These are phyloP conservation scores for Bibio marci DNA, from an alignment of 2,888 invertebrate genomes.

Conservation along the genomic window DNA sequence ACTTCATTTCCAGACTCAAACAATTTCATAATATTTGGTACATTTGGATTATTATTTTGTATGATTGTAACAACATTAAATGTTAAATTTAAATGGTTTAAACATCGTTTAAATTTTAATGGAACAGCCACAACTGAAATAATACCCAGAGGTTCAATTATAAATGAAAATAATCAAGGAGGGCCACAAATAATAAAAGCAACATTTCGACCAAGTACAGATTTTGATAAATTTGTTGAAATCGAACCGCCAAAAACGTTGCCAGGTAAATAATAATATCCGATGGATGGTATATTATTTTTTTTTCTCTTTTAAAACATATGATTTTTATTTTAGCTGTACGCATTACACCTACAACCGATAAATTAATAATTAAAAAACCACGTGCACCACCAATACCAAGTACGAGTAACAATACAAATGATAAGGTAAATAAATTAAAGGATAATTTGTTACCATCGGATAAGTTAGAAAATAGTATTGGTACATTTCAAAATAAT, in stretches of 20 bases:
- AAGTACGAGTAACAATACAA: not conserved
- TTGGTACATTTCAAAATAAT: no score
- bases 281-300: not conserved
- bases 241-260: slow-evolving; percentile 18
- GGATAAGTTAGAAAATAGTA: no score
- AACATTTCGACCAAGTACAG: slow-evolving; percentile 19
- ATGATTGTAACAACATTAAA: slow-evolving; percentile 22
- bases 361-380: slow-evolving; percentile 2
- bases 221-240: slow-evolving; percentile 20
- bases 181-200: slow-evolving; percentile 20
- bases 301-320: not conserved
- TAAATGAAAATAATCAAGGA: slow-evolving; percentile 6
- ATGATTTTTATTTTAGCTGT: slow-evolving; percentile 12
- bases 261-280: slow-evolving; percentile 17
- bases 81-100: slow-evolving; percentile 33
- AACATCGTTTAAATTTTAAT: slow-evolving; percentile 24
- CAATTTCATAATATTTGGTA: no score
- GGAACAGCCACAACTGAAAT: not conserved
- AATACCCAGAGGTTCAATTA: not conserved
- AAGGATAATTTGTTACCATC: no score
- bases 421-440: no score
- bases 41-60: no score
- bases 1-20: no score
- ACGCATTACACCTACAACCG: slow-evolving; percentile 12
- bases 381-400: slow-evolving; percentile 10